phyloP scores from a whole-genome alignment of 2,113 vertebrate species.

The Promerops cafer region DNA sequence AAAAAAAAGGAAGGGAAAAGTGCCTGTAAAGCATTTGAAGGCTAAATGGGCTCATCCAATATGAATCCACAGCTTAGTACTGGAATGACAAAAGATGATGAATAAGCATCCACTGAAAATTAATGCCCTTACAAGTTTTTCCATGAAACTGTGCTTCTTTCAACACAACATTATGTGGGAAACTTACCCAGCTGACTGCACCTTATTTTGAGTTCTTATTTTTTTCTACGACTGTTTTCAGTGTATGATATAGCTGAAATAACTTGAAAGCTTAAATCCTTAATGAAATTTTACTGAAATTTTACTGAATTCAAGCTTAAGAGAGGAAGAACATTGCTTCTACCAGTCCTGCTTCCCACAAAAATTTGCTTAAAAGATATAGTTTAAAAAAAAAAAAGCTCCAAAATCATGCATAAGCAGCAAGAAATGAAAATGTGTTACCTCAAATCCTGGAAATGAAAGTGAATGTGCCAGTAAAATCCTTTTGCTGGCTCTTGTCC shows the following conservation, averaged over 20 bases:
- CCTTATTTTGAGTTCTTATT: neutral
- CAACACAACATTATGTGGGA: neutral
- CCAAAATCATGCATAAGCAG: neutral
- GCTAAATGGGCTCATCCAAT: neutral
- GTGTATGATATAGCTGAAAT: neutral
- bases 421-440: neutral
- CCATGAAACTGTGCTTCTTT: neutral
- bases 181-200: neutral
- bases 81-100: neutral
- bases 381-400: neutral
- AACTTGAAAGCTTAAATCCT: neutral
- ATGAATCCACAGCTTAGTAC: neutral
- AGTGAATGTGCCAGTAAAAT: neutral
- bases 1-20: neutral
- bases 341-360: neutral
- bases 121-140: neutral
- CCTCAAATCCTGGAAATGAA: slow-evolving; percentile 30
- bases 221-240: neutral
- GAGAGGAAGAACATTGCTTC: neutral
- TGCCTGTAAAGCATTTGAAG: neutral
- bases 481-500: neutral
- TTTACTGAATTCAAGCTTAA: neutral
- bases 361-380: neutral
- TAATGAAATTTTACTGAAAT: neutral
- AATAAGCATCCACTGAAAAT: neutral